Evolutionary conservation across 2,888 invertebrate species (phyloP), one percentile per base, ranked within the genome.

Genomic region (Cataglyphis albicans): DNA sequence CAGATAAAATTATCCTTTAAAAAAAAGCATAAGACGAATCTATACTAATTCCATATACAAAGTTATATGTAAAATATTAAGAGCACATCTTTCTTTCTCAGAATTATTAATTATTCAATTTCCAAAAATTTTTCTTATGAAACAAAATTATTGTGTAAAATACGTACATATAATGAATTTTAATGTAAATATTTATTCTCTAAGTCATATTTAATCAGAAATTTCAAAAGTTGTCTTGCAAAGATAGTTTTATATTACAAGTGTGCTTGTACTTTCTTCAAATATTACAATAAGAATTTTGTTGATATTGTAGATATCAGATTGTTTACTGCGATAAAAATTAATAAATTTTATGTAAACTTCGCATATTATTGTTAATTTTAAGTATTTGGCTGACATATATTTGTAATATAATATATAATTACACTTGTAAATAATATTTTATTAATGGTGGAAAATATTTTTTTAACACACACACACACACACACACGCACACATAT

Each of bases 321-420:
- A 52, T 68, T 68, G 32, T 68, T 68, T 52, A 68, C 6, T 68
- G 68, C 48, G 21, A 65, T 65, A 65, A 41, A 52, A 68, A 52
- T 15, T 68, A 32, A n/a, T 52, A 48, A 68, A 52, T 68, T 68
- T 68, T 52, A 32, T 68, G 32, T 68, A 48, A 68, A 32, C 32
- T 12, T 4, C 6, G 9, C 18, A n/a, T 32, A 68, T 68, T 12
- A 68, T 7, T 52, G 1, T 52, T 52, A 52, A 52, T 68, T 68
- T 68, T 32, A 68, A 52, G 48, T 7, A 48, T 52, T 18, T n/a
- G 48, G 32, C n/a, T 32, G 32, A 41, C 18, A 32, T 68, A 29
- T 18, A 68, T 52, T 68, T 32, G 32, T 52, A 68, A 52, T 48
- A 48, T 68, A 68, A 12, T 9, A 35, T 35, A 10, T 21, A 52